Evolutionary conservation across 2,113 vertebrate species (phyloP), one percentile per base, ranked within the genome.

Genomic region (Orcinus orca): DNA sequence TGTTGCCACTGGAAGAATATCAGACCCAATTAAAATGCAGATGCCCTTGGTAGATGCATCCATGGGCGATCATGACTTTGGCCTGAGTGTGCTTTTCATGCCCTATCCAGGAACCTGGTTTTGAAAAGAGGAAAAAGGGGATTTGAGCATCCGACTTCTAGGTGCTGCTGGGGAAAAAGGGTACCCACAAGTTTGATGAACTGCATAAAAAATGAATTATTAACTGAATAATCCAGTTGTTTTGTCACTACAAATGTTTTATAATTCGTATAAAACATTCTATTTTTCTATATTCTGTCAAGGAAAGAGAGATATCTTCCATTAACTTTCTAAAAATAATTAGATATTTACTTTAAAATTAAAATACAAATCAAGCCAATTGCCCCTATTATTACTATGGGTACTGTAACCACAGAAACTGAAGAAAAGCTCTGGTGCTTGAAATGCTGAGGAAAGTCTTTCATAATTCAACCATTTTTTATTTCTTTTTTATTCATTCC

Each of bases 301-400:
- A 14, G 8, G 41, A 84, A 79, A 9, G 9, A 79, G 26, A 53
- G 14, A 38, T 3, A 84, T 67, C 20, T 44, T 26, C 47, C 2
- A 38, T 88, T 87, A 90, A 25, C 50, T 92, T 89, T 91, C 65
- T 83, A 62, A 95, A 91, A 63, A 6, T 79, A 67, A 79, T 73
- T 50, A 67, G 9, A 89, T 17, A 53, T 93, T 88, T 58, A 85
- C 6, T 96, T 91, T 65, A 62, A 50, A 96, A 86, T 77, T 77
- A 96, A 96, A 74, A 53, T 47, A 76, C 0, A 79, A 76, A 91
- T 88, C 47, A 67, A 87, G 33, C 1, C 15, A 86, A 73, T 86
- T 82, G 31, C 2, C 44, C 36, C 79, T 83, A 44, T 80, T 90
- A 73, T 50, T 84, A 82, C 9, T 53, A 26, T 70, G 6, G 1